A percentile compares a stretch with the other conserved stretches of the same genome.
phyloP scores from a whole-genome alignment of 2,797 vertebrate genomes.

The Enteromius unitaeniatus region DNA sequence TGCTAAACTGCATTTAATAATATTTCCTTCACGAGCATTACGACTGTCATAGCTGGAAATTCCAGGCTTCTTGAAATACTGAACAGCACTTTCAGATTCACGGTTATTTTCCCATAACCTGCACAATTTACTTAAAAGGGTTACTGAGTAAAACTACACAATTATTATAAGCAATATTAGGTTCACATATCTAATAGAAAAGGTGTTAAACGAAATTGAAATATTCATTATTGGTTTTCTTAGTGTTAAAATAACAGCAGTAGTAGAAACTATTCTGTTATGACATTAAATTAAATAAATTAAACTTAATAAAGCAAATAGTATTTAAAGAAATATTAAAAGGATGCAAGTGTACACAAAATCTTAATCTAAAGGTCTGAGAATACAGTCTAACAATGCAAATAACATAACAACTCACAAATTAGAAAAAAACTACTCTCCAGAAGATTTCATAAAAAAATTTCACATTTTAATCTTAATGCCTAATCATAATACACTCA shows the following conservation, averaged over 20 bases:
- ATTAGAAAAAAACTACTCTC: background rate
- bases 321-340: background rate
- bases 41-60: background rate
- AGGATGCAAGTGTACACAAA: background rate
- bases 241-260: background rate
- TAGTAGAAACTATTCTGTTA: background rate
- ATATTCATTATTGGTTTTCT: background rate
- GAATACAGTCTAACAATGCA: background rate
- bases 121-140: background rate
- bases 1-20: background rate
- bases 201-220: background rate
- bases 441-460: conserved; percentile 12
- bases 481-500: background rate
- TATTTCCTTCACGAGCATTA: background rate
- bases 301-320: background rate
- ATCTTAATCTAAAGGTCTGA: background rate
- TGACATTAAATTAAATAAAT: background rate
- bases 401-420: background rate
- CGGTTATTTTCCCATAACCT: background rate
- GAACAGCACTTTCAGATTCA: background rate
- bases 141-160: background rate
- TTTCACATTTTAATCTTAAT: background rate
- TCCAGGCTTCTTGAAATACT: background rate
- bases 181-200: conserved; percentile 1
- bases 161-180: background rate